Evolutionary conservation across 2,888 invertebrate genomes (phyloP), one percentile per base, ranked within the genome.

Genomic region (Erebia epiphron): DNA sequence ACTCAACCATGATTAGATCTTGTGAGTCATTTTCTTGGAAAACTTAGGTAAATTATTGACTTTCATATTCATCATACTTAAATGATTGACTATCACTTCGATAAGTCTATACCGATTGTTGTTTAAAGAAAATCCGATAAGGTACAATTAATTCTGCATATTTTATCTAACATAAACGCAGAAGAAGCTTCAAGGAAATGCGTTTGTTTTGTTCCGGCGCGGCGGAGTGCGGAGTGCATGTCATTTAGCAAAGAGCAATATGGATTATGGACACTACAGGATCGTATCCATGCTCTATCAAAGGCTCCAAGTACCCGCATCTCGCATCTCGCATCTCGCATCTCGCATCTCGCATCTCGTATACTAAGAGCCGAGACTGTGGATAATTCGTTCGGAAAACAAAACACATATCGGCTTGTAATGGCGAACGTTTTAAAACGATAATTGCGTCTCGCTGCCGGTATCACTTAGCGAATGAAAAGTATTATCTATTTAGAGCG

Each of bases 361-460:
- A n/a, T n/a, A 16, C 60, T 43, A 11, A 46, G 10, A 46, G 46
- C 11, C 11, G 11, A 61, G 41, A 43, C 60, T 41, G 11, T 61
- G n/a, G n/a, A n/a, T n/a, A 61, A 61, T 43, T 61, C 60, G 60
- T 61, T n/a, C 43, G 60, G 60, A 11, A 61, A 61, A 10, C 41
- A 11, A 61, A 43, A 61, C 60, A 61, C 60, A 61, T n/a, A 61
- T 61, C 60, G 60, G 60, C 60, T 61, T 61, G 18, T 43, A 18
- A 61, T 61, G 60, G 35, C 16, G 11, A 61, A 61, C 60, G 43
- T 61, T 61, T 61, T 61, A 61, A 41, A 43, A 10, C 43, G 43
- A 35, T 61, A 16, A 61, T 61, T 61, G 43, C 60, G 3, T 14
- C 26, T 16, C 16, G 16, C 60, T 43, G 43, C 43, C 60, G 10